phyloP scores from a whole-genome alignment of 1,140 invertebrate genomes.

The Ruditapes philippinarum region DNA sequence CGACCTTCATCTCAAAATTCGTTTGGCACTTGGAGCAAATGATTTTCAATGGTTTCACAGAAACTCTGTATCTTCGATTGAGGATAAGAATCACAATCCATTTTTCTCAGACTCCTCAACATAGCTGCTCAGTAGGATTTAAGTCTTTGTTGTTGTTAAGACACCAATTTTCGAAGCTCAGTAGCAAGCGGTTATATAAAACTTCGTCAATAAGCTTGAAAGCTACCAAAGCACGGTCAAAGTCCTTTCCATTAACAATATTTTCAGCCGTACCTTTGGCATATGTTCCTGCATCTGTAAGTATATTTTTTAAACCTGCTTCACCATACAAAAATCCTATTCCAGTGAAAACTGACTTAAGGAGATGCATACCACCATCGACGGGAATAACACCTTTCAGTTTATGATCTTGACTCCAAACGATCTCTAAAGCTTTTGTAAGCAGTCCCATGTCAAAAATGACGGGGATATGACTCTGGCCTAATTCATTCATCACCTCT shows the following conservation, averaged over 20 bases:
- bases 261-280: not conserved
- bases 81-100: no score
- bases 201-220: conserved; percentile 9
- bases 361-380: conserved; percentile 46
- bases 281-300: conserved; percentile 6
- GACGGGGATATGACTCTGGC: not conserved
- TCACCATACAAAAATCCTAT: conserved; percentile 33
- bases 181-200: not conserved
- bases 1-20: no score
- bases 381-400: conserved; percentile 35
- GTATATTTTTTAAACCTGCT: not conserved
- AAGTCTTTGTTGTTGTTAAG: not conserved
- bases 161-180: not conserved
- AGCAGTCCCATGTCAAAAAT: conserved; percentile 48
- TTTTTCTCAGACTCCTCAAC: not conserved
- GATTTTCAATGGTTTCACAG: not conserved
- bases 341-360: conserved; percentile 45
- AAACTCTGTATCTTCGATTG: not conserved
- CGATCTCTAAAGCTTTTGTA: conserved; percentile 17
- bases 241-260: conserved; percentile 43
- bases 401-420: conserved; percentile 4
- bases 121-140: not conserved
- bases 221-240: conserved; percentile 21
- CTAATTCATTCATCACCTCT: not conserved
- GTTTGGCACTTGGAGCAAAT: no score